Conservation (phyloP, 2,113 vertebrate genomes). For the Carassius carassius region DNA sequence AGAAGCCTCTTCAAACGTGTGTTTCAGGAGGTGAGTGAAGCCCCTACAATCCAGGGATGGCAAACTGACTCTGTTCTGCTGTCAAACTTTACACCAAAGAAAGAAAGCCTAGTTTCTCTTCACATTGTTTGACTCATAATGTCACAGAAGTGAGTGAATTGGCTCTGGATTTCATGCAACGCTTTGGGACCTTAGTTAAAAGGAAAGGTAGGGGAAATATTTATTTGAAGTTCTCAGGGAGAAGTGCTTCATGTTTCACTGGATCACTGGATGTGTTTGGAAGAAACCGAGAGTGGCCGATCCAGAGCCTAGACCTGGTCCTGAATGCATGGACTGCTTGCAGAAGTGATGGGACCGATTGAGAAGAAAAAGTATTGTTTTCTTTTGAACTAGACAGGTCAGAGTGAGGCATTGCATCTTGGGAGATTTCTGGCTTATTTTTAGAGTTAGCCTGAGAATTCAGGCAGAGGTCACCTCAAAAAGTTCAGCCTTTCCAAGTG, state of each 20-base stretch:
- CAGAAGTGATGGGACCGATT: background rate
- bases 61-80: background rate
- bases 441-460: constrained; percentile 78
- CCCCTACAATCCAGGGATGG: too few relatives aligned
- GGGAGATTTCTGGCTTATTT: constrained; percentile 72
- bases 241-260: too few relatives aligned
- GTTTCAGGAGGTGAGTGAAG: too few relatives aligned
- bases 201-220: too few relatives aligned
- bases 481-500: constrained; percentile 65
- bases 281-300: too few relatives aligned
- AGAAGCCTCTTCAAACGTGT: too few relatives aligned
- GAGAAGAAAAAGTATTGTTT: constrained; percentile 51
- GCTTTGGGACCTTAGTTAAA: too few relatives aligned
- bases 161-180: background rate
- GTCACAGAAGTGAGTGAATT: background rate
- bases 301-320: too few relatives aligned
- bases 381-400: constrained; percentile 55
- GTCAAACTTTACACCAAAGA: background rate
- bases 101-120: background rate
- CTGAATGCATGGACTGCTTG: background rate
- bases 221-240: too few relatives aligned
- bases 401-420: constrained; percentile 54
- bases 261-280: too few relatives aligned
- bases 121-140: background rate
- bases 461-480: constrained; percentile 72